Evolutionary conservation across 2,797 vertebrate genomes (phyloP).

Genomic region (Takifugu ocellatus): DNA sequence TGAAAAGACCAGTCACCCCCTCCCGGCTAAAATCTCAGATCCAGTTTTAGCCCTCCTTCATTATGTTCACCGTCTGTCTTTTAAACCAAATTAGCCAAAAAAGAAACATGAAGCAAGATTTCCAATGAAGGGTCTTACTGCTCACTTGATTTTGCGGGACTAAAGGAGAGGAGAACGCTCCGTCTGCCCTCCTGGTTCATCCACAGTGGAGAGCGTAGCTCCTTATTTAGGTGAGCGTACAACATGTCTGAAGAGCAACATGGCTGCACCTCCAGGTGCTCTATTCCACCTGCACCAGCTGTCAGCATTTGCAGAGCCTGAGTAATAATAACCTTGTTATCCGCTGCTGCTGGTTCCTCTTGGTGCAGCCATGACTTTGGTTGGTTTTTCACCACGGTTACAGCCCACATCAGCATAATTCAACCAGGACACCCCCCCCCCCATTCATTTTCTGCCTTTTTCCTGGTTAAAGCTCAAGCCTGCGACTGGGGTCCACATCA

Average conservation of each 20-base stretch:
- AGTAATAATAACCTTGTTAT: slow-evolving; percentile 66
- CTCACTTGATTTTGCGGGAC: slow-evolving; percentile 1
- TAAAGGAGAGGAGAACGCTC: slow-evolving; percentile 6
- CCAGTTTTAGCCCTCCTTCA: slow-evolving; percentile 23
- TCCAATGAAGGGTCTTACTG: slow-evolving; percentile 1
- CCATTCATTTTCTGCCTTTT: slow-evolving; percentile 68
- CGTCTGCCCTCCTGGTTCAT: slow-evolving; percentile 1
- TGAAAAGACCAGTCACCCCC: slow-evolving; percentile 50
- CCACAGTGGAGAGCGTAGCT: not conserved
- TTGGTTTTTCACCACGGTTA: slow-evolving; percentile 52
- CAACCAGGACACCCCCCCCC: slow-evolving; percentile 70
- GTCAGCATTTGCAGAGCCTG: slow-evolving; percentile 42
- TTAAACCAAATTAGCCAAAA: slow-evolving; percentile 18
- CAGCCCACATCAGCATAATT: slow-evolving; percentile 77
- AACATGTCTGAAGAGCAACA: too few relatives aligned
- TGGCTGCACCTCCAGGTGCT: not conserved
- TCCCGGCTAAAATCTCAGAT: slow-evolving; percentile 25
- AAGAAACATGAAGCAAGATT: not conserved
- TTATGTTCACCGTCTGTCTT: slow-evolving; percentile 12
- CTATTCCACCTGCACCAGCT: slow-evolving; percentile 26
- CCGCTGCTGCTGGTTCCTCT: slow-evolving; percentile 30
- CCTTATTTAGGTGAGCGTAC: not conserved
- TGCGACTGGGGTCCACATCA: slow-evolving; percentile 61
- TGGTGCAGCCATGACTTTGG: slow-evolving; percentile 36
- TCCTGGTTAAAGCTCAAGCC: slow-evolving; percentile 58